These are phyloP conservation scores for Loriculus beryllinus DNA, from an alignment of 2,797 vertebrate species.

Conservation along the genomic window DNA sequence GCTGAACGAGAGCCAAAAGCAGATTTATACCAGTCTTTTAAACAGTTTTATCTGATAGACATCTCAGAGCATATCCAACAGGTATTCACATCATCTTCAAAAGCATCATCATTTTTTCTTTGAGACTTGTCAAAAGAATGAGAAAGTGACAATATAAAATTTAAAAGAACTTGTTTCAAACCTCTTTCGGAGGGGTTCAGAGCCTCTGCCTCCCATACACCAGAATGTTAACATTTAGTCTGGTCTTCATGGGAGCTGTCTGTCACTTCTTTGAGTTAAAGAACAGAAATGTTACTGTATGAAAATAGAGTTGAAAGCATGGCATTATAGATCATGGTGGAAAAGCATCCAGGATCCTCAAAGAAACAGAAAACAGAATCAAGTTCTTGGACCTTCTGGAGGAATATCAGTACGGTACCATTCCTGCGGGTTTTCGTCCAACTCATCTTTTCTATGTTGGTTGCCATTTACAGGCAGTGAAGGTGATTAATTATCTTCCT, in stretches of 20 bases:
- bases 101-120: neutral
- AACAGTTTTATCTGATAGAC: neutral
- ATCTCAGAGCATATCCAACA: neutral
- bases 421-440: neutral
- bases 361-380: neutral
- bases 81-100: neutral
- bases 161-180: neutral
- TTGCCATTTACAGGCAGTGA: neutral
- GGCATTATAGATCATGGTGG: neutral
- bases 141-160: neutral
- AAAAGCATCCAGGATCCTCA: neutral
- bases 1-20: neutral
- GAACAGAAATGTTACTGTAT: neutral
- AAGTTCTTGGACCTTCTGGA: neutral
- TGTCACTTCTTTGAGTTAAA: neutral
- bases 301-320: neutral
- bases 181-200: neutral
- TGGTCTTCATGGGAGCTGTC: neutral
- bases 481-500: neutral
- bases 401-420: neutral
- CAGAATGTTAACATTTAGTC: neutral
- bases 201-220: neutral
- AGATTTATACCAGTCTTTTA: neutral
- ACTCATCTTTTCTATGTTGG: neutral
- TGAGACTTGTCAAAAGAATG: neutral